A percentile compares a stretch with the other conserved stretches of the same genome.
Evolutionary conservation across 2,888 invertebrate species (phyloP).

Genomic region (Ctena decussata): DNA sequence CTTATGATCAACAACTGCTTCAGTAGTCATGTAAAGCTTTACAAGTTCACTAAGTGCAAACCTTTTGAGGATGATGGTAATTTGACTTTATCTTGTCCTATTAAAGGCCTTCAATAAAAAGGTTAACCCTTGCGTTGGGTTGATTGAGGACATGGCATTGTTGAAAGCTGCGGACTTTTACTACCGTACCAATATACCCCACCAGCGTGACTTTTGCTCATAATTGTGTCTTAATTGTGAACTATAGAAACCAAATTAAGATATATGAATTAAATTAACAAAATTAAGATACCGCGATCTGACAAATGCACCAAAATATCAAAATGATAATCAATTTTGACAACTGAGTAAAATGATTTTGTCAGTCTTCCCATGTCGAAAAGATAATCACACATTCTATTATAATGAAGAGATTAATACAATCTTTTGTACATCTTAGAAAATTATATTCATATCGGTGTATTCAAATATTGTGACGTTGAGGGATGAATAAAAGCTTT

Average conservation of each 20-base stretch:
- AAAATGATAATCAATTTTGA: conserved; percentile 34
- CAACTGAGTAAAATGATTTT: conserved; percentile 42
- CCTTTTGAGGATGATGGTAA: conserved; percentile 7
- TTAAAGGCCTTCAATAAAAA: conserved; percentile 23
- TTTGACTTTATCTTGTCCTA: conserved; percentile 56
- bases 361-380: conserved; percentile 46
- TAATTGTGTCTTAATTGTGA: conserved; percentile 6
- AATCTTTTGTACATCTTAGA: conserved; percentile 50
- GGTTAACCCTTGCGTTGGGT: conserved; percentile 62
- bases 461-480: conserved; percentile 41
- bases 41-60: background rate
- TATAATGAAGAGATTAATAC: conserved; percentile 51
- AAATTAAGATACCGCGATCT: background rate
- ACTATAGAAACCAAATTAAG: background rate
- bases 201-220: background rate
- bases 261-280: conserved; percentile 8
- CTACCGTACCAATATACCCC: background rate
- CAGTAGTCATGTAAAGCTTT: conserved; percentile 15
- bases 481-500: background rate
- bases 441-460: conserved; percentile 37
- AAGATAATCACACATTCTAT: conserved; percentile 46
- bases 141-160: conserved; percentile 48
- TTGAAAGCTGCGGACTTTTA: background rate
- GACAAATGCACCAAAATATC: background rate
- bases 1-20: conserved; percentile 9